Evolutionary conservation across 1,140 invertebrate genomes (phyloP), one percentile per base, ranked within the genome.

Genomic region (Campoletis sonorensis): DNA sequence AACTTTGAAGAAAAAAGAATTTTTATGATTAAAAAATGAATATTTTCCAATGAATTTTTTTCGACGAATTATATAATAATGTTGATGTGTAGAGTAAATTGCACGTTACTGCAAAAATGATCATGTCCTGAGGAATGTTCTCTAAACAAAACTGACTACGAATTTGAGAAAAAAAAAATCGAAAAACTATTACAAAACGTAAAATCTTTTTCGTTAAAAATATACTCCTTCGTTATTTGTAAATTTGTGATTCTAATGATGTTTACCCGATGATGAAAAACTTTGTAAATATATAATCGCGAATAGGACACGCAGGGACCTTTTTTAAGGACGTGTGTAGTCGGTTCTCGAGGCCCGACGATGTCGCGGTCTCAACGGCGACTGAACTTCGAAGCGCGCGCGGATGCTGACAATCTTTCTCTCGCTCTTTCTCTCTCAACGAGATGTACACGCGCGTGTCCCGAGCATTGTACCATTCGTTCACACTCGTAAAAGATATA

Each of bases 361-460:
- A 72, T 90, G 88, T 88, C 90, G 90, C 91, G 89, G 88, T 91
- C 90, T 91, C 87, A 88, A 88, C 88, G 87, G 90, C 89, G 89
- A 92, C 91, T 92, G 91, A 91, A 89, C 83, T 86, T 84, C 84
- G 83, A 83, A 85, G 85, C 86, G 83, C 75, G 86, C 85, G 85
- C 86, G 88, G 88, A 91, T 89, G 89, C 90, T 91, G 91, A 84
- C 86, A 85, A 86, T 87, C 86, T 88, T 58, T 58, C 54, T 58
- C 54, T 58, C 54, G 5, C 40, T 45, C 18, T 23, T 21, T 58
- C 54, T 58, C 54, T 58, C 54, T 67, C 54, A 23, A 23, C 54
- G 54, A 10, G 16, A 67, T 67, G 30, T 15, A 23, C 61, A 23
- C 54, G 61, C 61, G 61, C 61, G 61, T 67, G 61, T 67, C 61